Base-by-base conservation (phyloP, 1,140 invertebrate genomes). In the Listronotus bonariensis region DNA sequence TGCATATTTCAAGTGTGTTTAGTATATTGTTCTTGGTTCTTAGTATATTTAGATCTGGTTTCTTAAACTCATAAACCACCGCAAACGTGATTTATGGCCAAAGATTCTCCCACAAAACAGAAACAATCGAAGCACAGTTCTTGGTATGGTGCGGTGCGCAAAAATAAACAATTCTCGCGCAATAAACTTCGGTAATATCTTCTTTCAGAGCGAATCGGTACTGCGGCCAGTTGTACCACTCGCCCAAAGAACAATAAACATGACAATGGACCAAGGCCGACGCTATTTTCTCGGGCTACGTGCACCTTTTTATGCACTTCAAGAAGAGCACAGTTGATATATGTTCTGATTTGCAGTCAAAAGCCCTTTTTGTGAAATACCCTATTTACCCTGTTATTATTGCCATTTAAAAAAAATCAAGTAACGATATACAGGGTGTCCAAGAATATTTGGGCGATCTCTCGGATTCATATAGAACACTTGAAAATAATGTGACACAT, bases 101-200 rank as follows among this genome's bases (percentile, higher is more conserved):
- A 49, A 41, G 36, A 32, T 45, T 41, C 43, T 59, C 36, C 43
- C 57, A 59, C 57, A 59, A 59, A 59, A 45, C 57, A 38, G 36
- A 31, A 43, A 45, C 55, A 52, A 52, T 52, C 38, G 53, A 38
- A 40, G 34, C 38, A n/a, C n/a, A 18, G 32, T 59, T 59, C 57
- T 45, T 34, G 14, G 43, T 59, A 48, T 15, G 17, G 17, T 18
- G 43, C 31, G n/a, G n/a, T n/a, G 32, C 26, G 57, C 43, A 45
- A 48, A 59, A 59, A 45, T 59, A 59, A 59, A 59, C 48, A 59
- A 31, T 59, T 59, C 57, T 59, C 57, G 57, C 57, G 57, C 57
- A 59, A 59, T 59, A 59, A 59, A 59, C 57, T 59, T 59, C 48
- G 34, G 57, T 59, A 59, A 59, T 59, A 59, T 59, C 57, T 59